phyloP scores from a whole-genome alignment of 1,140 invertebrate genomes.

The Trinorchestia longiramus region DNA sequence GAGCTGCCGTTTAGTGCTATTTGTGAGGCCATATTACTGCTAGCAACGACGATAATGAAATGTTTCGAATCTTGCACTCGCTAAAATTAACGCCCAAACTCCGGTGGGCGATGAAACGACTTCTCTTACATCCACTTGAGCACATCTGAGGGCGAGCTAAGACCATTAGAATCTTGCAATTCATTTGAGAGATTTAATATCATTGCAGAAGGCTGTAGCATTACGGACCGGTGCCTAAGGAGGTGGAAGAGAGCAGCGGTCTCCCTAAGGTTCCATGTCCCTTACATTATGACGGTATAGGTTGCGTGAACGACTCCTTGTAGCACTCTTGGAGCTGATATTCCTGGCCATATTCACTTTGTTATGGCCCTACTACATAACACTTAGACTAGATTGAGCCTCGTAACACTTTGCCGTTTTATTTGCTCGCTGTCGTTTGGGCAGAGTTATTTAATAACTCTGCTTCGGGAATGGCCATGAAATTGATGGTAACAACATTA shows the following conservation, averaged over 20 bases:
- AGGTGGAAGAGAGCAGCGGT: constrained; percentile 31
- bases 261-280: constrained; percentile 15
- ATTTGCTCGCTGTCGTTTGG: constrained; percentile 51
- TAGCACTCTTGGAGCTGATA: constrained; percentile 52
- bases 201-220: constrained; percentile 25
- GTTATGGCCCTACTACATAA: constrained; percentile 54
- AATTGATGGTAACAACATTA: constrained; percentile 54
- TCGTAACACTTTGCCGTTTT: constrained; percentile 55
- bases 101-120: constrained; percentile 38
- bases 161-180: constrained; percentile 32
- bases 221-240: constrained; percentile 28
- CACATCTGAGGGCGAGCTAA: constrained; percentile 37
- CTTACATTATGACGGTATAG: constrained; percentile 53
- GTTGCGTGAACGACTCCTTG: constrained; percentile 53
- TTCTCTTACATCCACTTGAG: constrained; percentile 48
- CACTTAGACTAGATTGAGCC: constrained; percentile 55
- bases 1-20: constrained; percentile 53
- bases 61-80: constrained; percentile 52
- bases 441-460: constrained; percentile 55
- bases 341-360: constrained; percentile 54
- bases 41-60: constrained; percentile 49
- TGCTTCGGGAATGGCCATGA: constrained; percentile 50
- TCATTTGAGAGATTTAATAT: constrained; percentile 45
- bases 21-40: constrained; percentile 54
- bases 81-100: constrained; percentile 50